Evolutionary conservation across 2,888 invertebrate species (phyloP).

Genomic region (Drosophila parthenogenetica): DNA sequence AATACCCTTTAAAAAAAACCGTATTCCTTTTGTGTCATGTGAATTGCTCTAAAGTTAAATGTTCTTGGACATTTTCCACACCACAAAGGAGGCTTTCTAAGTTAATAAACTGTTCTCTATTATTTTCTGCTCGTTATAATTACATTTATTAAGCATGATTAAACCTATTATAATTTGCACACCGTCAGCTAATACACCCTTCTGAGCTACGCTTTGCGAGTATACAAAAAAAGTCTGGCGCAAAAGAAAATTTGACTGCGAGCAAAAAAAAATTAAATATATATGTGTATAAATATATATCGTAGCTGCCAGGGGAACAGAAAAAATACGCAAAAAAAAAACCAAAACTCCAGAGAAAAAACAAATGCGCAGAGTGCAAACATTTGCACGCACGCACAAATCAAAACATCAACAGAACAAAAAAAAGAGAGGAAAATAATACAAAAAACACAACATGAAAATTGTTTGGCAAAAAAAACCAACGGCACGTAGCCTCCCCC

Average conservation of each 20-base stretch:
- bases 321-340: conserved; percentile 20
- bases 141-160: no score
- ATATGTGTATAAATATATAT: conserved; percentile 19
- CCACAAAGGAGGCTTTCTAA: no score
- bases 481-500: conserved; percentile 55
- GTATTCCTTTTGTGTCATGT: no score
- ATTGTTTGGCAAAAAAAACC: conserved; percentile 54
- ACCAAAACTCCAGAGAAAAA: conserved; percentile 40
- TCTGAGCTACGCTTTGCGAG: neutral
- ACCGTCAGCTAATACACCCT: neutral
- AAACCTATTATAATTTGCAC: no score
- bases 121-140: no score
- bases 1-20: neutral
- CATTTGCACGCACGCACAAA: conserved; percentile 79
- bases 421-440: conserved; percentile 50
- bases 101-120: no score
- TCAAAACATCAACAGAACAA: conserved; percentile 77
- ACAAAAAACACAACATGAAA: conserved; percentile 30
- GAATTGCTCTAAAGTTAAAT: no score
- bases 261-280: conserved; percentile 42
- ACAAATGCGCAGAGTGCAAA: conserved; percentile 72
- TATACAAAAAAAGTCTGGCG: conserved; percentile 18
- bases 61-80: no score
- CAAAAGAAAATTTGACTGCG: conserved; percentile 46
- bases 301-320: conserved; percentile 1